Conservation (phyloP, 2,888 invertebrate species). For the Scaptomyza flava region DNA sequence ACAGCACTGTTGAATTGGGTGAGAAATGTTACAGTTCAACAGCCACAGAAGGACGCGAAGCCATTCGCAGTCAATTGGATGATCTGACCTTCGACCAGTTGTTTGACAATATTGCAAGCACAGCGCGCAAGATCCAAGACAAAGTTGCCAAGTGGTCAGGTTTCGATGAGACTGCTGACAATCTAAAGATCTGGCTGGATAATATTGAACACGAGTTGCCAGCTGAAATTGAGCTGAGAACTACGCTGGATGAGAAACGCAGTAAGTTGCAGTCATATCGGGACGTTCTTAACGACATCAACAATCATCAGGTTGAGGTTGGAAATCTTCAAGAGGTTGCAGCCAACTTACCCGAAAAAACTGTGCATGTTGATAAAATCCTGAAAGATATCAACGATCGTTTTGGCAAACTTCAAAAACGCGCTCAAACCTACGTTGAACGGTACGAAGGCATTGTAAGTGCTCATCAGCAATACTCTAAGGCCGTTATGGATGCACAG, state of each 20-base stretch:
- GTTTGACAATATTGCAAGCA: conserved; percentile 91
- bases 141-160: conserved; percentile 95
- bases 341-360: conserved; percentile 91
- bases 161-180: conserved; percentile 93
- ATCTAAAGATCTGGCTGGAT: conserved; percentile 91
- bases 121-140: conserved; percentile 92
- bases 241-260: conserved; percentile 95
- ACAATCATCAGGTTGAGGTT: conserved; percentile 93
- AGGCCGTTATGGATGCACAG: conserved; percentile 93
- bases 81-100: conserved; percentile 92
- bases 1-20: conserved; percentile 93
- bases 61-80: conserved; percentile 92
- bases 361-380: conserved; percentile 90
- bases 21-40: conserved; percentile 95
- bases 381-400: conserved; percentile 89
- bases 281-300: conserved; percentile 91
- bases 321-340: conserved; percentile 92
- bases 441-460: conserved; percentile 94
- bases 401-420: conserved; percentile 89
- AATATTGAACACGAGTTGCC: conserved; percentile 91
- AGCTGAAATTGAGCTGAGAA: conserved; percentile 91
- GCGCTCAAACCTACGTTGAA: conserved; percentile 91
- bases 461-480: conserved; percentile 94
- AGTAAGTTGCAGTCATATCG: conserved; percentile 94
- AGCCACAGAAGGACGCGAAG: conserved; percentile 93